These are phyloP conservation scores for Nibea albiflora DNA, from an alignment of 2,113 vertebrate genomes.

Conservation along the genomic window DNA sequence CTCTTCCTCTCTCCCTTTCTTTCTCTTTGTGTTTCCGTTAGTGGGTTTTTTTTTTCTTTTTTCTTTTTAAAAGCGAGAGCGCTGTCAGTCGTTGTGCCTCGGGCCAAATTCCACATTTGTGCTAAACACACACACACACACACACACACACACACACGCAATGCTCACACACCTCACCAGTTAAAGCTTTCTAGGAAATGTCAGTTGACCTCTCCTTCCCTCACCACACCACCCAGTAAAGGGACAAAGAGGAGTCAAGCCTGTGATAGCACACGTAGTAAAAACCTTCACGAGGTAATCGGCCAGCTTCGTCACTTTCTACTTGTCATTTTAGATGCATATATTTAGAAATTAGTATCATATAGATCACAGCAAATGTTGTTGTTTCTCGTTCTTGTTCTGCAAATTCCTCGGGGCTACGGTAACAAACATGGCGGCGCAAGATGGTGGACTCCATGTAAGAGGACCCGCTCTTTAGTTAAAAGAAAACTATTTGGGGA, in stretches of 20 bases:
- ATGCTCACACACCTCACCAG: conserved; percentile 37
- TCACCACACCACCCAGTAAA: background rate
- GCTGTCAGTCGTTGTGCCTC: conserved; percentile 56
- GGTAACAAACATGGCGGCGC: too few relatives aligned
- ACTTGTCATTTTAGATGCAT: too few relatives aligned
- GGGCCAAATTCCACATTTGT: conserved; percentile 62
- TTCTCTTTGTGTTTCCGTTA: conserved; percentile 41
- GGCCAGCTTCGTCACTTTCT: background rate
- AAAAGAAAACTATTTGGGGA: too few relatives aligned
- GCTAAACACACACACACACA: conserved; percentile 30
- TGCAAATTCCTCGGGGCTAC: too few relatives aligned
- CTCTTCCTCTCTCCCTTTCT: conserved; percentile 2
- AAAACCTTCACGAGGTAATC: background rate
- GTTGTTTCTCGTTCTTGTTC: too few relatives aligned
- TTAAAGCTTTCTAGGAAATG: conserved; percentile 72
- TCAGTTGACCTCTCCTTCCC: conserved; percentile 57
- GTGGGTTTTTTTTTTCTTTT: background rate
- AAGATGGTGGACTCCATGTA: too few relatives aligned
- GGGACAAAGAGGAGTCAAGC: conserved; percentile 13
- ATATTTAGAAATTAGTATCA: too few relatives aligned
- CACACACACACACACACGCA: conserved; percentile 38
- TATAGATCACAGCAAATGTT: too few relatives aligned
- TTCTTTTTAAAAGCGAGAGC: background rate
- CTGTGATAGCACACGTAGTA: background rate
- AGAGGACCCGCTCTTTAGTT: too few relatives aligned